Conservation (phyloP, 2,888 invertebrate genomes). For the Drosophila testacea region DNA sequence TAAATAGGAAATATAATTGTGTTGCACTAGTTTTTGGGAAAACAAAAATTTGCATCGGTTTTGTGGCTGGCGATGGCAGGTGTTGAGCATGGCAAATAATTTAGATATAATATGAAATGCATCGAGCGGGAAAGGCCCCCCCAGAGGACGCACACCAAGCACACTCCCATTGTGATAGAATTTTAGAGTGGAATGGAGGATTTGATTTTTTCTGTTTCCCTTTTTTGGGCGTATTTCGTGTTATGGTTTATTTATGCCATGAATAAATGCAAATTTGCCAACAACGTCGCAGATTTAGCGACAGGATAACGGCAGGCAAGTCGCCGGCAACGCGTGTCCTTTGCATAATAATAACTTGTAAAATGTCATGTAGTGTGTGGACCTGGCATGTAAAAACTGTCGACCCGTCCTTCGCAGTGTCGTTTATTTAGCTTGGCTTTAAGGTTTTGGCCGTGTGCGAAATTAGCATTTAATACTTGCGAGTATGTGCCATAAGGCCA, state of each 20-base stretch:
- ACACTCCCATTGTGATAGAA: neutral
- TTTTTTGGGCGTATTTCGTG: constrained; percentile 21
- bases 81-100: constrained; percentile 38
- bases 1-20: constrained; percentile 60
- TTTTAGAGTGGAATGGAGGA: neutral
- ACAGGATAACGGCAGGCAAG: constrained; percentile 56
- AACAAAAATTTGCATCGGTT: constrained; percentile 51
- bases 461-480: constrained; percentile 70
- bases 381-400: constrained; percentile 23
- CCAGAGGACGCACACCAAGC: constrained; percentile 6
- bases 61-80: constrained; percentile 47
- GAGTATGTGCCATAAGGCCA: constrained; percentile 60
- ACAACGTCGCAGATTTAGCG: constrained; percentile 72
- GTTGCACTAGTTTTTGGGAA: constrained; percentile 30
- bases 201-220: constrained; percentile 19
- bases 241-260: constrained; percentile 73
- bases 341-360: constrained; percentile 77
- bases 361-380: constrained; percentile 69
- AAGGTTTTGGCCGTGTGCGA: constrained; percentile 46
- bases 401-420: constrained; percentile 17
- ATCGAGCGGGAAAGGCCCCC: constrained; percentile 14
- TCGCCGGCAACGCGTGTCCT: constrained; percentile 67
- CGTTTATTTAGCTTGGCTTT: constrained; percentile 34
- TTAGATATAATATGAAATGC: constrained; percentile 50
- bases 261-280: constrained; percentile 75